A percentile compares a stretch with the other conserved stretches of the same genome.
phyloP scores from a whole-genome alignment of 2,113 vertebrate species.

The Asarcornis scutulata region DNA sequence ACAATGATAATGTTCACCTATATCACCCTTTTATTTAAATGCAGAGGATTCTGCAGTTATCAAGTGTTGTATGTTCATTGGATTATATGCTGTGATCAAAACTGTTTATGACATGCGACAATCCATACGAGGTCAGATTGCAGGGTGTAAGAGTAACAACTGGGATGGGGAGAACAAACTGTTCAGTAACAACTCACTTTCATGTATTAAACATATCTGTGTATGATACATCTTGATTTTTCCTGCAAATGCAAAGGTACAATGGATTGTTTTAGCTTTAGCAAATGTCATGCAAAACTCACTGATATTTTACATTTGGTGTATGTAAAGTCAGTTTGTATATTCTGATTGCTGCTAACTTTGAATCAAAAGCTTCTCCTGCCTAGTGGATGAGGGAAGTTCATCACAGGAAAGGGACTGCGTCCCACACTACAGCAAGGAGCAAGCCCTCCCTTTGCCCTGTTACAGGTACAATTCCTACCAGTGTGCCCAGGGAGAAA shows the following conservation, averaged over 20 bases:
- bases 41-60: background rate
- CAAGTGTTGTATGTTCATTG: background rate
- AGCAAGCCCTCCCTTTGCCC: background rate
- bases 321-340: background rate
- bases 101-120: background rate
- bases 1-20: background rate
- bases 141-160: background rate
- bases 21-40: background rate
- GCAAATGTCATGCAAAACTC: background rate
- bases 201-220: background rate
- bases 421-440: fast-evolving
- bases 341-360: background rate
- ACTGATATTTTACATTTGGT: background rate
- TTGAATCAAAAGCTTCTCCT: background rate
- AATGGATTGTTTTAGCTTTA: background rate
- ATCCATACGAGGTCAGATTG: background rate
- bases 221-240: background rate
- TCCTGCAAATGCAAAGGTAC: background rate
- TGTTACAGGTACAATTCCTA: background rate
- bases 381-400: background rate
- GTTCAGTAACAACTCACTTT: background rate
- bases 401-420: background rate
- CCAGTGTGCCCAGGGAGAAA: fast-evolving
- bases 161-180: no score
- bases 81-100: background rate